These are phyloP conservation scores for Caenorhabditis plicata DNA, from an alignment of 2,888 invertebrate species.

Conservation along the genomic window DNA sequence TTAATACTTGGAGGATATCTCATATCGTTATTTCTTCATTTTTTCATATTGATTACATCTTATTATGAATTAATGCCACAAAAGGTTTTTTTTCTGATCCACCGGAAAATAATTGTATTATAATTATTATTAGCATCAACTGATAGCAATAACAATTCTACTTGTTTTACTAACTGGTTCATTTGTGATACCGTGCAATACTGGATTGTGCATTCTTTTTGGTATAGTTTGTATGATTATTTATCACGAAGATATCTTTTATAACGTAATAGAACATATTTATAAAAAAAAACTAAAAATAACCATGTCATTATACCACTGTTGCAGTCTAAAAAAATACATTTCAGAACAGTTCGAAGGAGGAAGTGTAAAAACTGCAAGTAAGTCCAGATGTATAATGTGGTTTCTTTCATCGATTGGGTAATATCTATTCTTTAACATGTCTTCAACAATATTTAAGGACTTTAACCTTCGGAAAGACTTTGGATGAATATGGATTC, in stretches of 20 bases:
- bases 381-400: constrained; percentile 42
- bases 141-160: constrained; percentile 27
- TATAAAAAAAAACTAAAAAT: no score
- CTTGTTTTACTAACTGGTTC: constrained; percentile 30
- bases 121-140: constrained; percentile 17
- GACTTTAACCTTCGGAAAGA: constrained; percentile 42
- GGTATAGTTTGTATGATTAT: no score
- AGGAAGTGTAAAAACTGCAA: constrained; percentile 27
- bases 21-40: constrained; percentile 24
- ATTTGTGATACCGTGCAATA: constrained; percentile 46
- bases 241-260: no score
- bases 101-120: not conserved
- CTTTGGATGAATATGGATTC: constrained; percentile 32
- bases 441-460: constrained; percentile 18
- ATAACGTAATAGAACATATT: no score
- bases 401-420: constrained; percentile 46
- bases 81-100: constrained; percentile 1
- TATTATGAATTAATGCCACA: constrained; percentile 27
- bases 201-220: constrained; percentile 46
- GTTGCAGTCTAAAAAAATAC: no score
- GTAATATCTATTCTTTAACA: constrained; percentile 5
- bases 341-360: constrained; percentile 44
- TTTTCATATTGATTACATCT: constrained; percentile 32
- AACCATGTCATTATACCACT: no score
- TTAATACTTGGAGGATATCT: constrained; percentile 38